These are phyloP conservation scores for Drosophila melanica DNA, from an alignment of 1,140 invertebrate genomes.

Conservation along the genomic window DNA sequence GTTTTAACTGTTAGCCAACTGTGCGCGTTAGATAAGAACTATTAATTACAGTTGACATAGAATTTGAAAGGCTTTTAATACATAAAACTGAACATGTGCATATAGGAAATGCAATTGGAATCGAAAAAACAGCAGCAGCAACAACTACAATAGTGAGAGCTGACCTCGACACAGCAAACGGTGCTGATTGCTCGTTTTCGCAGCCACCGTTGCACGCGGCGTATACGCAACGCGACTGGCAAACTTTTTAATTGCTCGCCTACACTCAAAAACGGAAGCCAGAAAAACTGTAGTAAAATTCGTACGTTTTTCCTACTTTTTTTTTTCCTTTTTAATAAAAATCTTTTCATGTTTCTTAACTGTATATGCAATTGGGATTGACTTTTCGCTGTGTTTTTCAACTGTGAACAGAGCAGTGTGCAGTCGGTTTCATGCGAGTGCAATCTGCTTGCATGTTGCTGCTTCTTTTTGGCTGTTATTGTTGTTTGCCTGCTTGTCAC, in stretches of 20 bases:
- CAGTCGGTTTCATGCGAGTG: neutral
- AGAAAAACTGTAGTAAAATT: neutral
- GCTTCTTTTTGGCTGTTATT: neutral
- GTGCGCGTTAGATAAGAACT: slow-evolving; percentile 22
- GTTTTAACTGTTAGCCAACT: neutral
- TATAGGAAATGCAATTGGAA: slow-evolving; percentile 43
- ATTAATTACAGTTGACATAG: slow-evolving; percentile 38
- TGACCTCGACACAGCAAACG: slow-evolving; percentile 41
- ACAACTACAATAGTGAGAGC: slow-evolving; percentile 1
- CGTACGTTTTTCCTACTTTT: neutral
- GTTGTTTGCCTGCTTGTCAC: slow-evolving; percentile 7
- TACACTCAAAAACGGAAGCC: slow-evolving; percentile 2
- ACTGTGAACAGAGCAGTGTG: neutral
- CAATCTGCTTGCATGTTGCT: too few species aligned
- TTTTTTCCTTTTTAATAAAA: too few species aligned
- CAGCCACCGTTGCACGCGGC: slow-evolving; percentile 17
- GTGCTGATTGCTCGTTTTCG: slow-evolving; percentile 34
- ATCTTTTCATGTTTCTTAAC: too few species aligned
- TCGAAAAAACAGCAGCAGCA: neutral
- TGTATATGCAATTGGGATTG: too few species aligned
- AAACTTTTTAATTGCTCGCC: slow-evolving; percentile 48
- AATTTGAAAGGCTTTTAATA: neutral
- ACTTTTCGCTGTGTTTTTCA: neutral
- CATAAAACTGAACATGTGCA: slow-evolving; percentile 18
- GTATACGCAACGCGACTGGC: slow-evolving; percentile 36